Evolutionary conservation across 2,888 invertebrate genomes (phyloP), one percentile per base, ranked within the genome.

Genomic region (Zygogramma bicolorata): DNA sequence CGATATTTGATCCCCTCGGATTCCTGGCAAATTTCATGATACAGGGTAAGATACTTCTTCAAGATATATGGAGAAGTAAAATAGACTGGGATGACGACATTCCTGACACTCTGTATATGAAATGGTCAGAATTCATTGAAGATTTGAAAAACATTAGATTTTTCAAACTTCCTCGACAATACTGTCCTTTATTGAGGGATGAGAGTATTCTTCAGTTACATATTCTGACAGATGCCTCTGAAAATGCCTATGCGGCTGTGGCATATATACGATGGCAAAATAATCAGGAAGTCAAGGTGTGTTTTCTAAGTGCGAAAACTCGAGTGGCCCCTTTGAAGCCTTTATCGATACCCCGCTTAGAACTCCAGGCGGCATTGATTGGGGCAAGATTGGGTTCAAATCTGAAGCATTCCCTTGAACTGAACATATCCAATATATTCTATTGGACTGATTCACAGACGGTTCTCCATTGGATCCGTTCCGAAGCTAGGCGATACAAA

Each of bases 1-100:
- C 80, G 0, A 57, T 83, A 0, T 85, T 80, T 62, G 83, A 85
- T 49, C 84, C 84, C 0, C 49, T 83, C 0, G 83, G 82, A 2
- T 38, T 61, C 18, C 20, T 38, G 3, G 61, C 61, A 38, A 31
- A 61, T 34, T 77, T 80, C 3, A 69, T 77, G 0, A 66, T 82
- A 0, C 53, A 74, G 10, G 68, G 76, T 2, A 79, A 79, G 73
- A 75, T 81, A 1, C n/a, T 84, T 3, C 71, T 83, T 15, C 82
- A 83, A 58, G 74, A 81, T 4, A 78, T 83, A n/a, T 82, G 79
- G 80, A 70, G 70, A 15, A 72, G 72, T 49, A 74, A 71, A 0
- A 75, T 79, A 6, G 68, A 20, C 1, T 81, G 78, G 76, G 79
- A 15, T 46, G 75, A 77, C 1, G 13, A 59, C 40, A 42, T 81